Base-by-base conservation (phyloP, 2,113 vertebrate genomes). In the Hippocampus comes region DNA sequence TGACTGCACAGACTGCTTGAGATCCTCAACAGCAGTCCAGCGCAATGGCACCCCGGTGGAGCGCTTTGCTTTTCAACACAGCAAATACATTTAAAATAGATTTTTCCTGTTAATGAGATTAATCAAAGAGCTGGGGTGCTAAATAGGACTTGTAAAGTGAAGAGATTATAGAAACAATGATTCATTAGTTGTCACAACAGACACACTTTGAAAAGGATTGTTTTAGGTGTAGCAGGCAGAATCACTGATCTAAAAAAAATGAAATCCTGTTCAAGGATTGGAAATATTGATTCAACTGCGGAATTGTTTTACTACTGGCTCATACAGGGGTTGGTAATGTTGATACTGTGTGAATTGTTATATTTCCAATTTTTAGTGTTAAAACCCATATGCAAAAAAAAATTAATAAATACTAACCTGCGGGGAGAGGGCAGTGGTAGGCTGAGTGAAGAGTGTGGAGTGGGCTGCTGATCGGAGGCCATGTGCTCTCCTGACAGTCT, bases 401-500 rank as follows among this genome's bases (percentile, higher is more conserved):
- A 15, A 46, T 11, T 55, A 48, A 66, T 46, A 46, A 56, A 55
- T 59, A 86, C 85, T 84, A 46, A 90, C 89, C 87, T 88, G 87
- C 83, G 83, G 78, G 82, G 92, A 84, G 80, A 93, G 83, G 79
- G 88, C 78, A 75, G 81, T 86, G 83, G 86, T 81, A 71, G 88
- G 78, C 79, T 89, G 90, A 82, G 80, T 88, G 83, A 92, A 92
- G 73, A 94, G 86, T 77, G 88, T 71, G 60, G 89, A 84, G 81
- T 90, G 87, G 87, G 84, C 77, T 46, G 86, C 83, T 76, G 92
- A 85, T 72, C 87, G 88, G 60, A 92, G 85, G 69, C 90, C 87
- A 83, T 94, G 92, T 77, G 88, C 87, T 92, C 89, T 92, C 89
- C 93, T 92, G 82, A 91, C 82, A 77, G 82, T 87, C 89, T 92